Percentiles rank a stretch among this genome's conserved stretches.
Conservation (phyloP, 2,113 vertebrate species). For the Oreochromis aureus region DNA sequence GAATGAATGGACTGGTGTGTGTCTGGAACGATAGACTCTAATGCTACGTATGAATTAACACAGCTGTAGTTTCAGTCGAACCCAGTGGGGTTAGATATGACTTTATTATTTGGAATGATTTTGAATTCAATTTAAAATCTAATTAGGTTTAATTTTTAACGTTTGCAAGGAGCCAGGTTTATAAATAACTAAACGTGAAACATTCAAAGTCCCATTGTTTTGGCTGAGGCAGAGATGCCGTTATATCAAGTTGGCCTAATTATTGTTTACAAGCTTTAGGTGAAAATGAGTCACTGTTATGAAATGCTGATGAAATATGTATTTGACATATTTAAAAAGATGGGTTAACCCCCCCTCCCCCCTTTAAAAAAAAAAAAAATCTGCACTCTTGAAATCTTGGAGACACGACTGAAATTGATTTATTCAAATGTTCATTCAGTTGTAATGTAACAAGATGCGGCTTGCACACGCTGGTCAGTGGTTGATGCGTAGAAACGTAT, state of each 20-base stretch:
- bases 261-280: not conserved
- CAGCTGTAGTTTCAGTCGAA: not conserved
- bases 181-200: not conserved
- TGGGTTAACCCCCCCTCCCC: rapidly evolving
- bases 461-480: not conserved
- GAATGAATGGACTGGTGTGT: not conserved
- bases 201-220: not conserved
- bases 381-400: not conserved
- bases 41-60: not conserved
- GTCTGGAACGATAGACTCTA: not conserved
- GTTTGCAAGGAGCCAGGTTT: not conserved
- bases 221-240: not conserved
- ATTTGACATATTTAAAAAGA: not conserved
- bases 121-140: not conserved
- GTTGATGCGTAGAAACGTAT: not conserved
- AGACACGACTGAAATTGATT: rapidly evolving
- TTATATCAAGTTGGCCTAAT: not conserved
- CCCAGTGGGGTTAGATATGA: not conserved
- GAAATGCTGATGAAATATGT: not conserved
- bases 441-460: not conserved
- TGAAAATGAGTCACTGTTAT: not conserved
- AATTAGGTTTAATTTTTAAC: not conserved
- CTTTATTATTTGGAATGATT: not conserved
- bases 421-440: not conserved
- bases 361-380: not conserved